Conservation (phyloP, 1,140 invertebrate species). For the Trialeurodes vaporariorum region DNA sequence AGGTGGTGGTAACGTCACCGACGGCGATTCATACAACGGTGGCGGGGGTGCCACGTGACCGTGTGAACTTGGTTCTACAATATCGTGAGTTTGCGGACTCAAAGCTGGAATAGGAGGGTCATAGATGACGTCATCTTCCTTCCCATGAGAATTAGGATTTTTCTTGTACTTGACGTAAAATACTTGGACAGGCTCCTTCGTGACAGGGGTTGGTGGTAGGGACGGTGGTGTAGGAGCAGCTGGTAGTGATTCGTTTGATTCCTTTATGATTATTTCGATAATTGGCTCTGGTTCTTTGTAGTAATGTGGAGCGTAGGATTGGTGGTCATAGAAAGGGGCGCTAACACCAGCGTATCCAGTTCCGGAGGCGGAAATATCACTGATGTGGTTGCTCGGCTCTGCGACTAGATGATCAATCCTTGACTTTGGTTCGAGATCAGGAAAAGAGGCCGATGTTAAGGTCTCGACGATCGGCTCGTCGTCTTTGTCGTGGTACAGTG, state of each 20-base stretch:
- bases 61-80: slow-evolving; percentile 25
- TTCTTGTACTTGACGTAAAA: slow-evolving; percentile 84
- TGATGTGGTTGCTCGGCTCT: slow-evolving; percentile 1
- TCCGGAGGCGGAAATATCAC: slow-evolving; percentile 6
- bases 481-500: slow-evolving; percentile 47
- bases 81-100: slow-evolving; percentile 44
- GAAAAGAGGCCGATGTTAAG: slow-evolving; percentile 12
- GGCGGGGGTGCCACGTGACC: slow-evolving; percentile 27
- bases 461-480: slow-evolving; percentile 5
- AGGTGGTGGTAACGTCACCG: slow-evolving; percentile 33
- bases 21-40: slow-evolving; percentile 20
- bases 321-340: slow-evolving; percentile 14
- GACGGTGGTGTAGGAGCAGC: slow-evolving; percentile 40
- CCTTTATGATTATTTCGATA: slow-evolving; percentile 82
- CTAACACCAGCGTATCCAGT: not conserved
- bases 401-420: slow-evolving; percentile 26
- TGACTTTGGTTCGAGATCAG: not conserved
- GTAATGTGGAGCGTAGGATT: slow-evolving; percentile 38
- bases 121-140: slow-evolving; percentile 50
- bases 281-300: slow-evolving; percentile 72
- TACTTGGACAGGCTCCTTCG: slow-evolving; percentile 59
- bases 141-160: slow-evolving; percentile 36
- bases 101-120: slow-evolving; percentile 62
- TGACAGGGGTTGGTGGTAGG: slow-evolving; percentile 35
- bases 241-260: slow-evolving; percentile 68